Base-by-base conservation (phyloP, 2,113 vertebrate species). In the Pagrus major region DNA sequence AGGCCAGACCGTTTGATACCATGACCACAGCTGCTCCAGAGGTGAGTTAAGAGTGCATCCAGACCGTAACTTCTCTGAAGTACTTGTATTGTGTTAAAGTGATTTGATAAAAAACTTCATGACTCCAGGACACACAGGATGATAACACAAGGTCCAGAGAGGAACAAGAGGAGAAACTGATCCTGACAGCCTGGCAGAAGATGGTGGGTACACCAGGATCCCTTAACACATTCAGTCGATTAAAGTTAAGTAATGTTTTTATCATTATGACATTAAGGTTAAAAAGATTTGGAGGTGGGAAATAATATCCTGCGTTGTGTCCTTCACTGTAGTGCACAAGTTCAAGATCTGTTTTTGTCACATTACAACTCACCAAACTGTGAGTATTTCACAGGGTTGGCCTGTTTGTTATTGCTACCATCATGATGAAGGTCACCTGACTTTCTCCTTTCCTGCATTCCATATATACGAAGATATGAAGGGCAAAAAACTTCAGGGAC, bases 141-240 rank as follows among this genome's bases (percentile, higher is more conserved):
- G 77, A 83, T 25, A 92, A 93, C 73, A 91, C 85, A n/a, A 92
- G 85, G 71, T 88, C 88, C 41, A 94, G 92, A 77, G 83, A 91
- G 39, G 92, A 96, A 11, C 91, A 92, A 61, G 96, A 97, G 64
- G 95, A 96, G 76, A 94, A 94, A 47, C 88, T 90, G 56, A 95
- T 96, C 63, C 94, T 96, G 66, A 93, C 86, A 18, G 95, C 96
- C 59, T 96, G 96, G 95, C 94, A 95, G 59, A 96, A 90, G 58
- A 96, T 96, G 95, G 93, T 96, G 83, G 94, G 96, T 44, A 25
- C 20, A 52, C 0, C 11, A 33, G 46, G 25, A 31, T 27, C 31
- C 16, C 3, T 37, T 9, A 3, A 42, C 33, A 59, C 16, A 14
- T 35, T 27, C 4, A 18, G 10, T 35, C 20, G 12, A 1, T 37